Percentiles rank a stretch among this genome's conserved stretches.
Evolutionary conservation across 2,797 vertebrate species (phyloP).

Genomic region (Crypturellus tataupa): DNA sequence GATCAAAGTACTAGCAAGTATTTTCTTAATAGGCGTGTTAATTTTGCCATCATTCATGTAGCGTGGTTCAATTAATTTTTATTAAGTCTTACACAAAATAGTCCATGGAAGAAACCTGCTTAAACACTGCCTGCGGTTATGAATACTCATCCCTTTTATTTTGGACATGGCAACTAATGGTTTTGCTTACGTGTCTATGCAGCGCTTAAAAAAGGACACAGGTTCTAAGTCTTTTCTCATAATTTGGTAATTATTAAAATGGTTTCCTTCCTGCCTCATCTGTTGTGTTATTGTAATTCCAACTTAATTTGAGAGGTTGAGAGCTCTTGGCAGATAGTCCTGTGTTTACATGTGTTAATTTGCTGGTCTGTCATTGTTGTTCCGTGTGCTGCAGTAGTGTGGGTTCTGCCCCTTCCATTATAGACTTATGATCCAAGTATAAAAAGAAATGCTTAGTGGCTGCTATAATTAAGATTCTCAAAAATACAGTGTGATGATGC

Average conservation of each 20-base stretch:
- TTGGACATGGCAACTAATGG: neutral
- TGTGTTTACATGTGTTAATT: conserved; percentile 32
- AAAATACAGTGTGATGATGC: neutral
- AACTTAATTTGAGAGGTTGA: conserved; percentile 12
- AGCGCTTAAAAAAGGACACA: neutral
- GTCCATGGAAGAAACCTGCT: neutral
- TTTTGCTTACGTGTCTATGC: conserved; percentile 1
- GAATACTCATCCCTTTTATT: neutral
- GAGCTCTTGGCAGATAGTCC: conserved; percentile 28
- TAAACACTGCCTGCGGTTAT: neutral
- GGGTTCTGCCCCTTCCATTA: neutral
- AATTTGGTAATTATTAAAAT: conserved; percentile 40
- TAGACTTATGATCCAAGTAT: neutral
- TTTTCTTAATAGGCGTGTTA: neutral
- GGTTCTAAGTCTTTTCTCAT: conserved; percentile 6
- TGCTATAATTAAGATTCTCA: neutral
- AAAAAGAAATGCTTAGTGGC: neutral
- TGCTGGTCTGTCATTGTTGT: conserved; percentile 2
- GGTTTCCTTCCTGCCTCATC: conserved; percentile 47
- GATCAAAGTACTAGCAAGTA: neutral
- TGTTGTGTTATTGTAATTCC: conserved; percentile 35
- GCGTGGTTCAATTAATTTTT: conserved; percentile 1
- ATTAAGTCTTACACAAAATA: neutral
- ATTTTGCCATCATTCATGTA: neutral
- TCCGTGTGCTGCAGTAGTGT: neutral